A percentile compares a stretch with the other conserved stretches of the same genome.
phyloP scores from a whole-genome alignment of 2,113 vertebrate species.

The Chiloscyllium plagiosum region DNA sequence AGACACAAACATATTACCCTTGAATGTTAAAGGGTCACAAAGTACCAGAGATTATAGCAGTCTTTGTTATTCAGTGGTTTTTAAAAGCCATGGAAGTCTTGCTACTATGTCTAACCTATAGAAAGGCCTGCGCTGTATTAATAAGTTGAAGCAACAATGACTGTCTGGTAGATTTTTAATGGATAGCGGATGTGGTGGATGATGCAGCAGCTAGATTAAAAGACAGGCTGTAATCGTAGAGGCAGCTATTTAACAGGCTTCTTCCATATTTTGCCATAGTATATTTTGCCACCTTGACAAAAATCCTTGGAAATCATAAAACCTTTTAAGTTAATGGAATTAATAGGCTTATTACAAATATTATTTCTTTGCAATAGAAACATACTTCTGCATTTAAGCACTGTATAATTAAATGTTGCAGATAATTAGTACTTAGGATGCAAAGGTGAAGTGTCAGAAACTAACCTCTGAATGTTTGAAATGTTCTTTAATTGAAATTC shows the following conservation, averaged over 20 bases:
- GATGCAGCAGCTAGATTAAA: not conserved
- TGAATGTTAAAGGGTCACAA: slow-evolving; percentile 19
- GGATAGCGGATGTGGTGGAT: not conserved
- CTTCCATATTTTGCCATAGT: not conserved
- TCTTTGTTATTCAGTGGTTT: not conserved
- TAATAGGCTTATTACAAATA: not conserved
- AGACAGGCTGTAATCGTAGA: not conserved
- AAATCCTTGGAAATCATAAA: not conserved
- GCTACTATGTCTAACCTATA: not conserved
- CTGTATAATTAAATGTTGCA: not conserved
- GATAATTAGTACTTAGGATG: not conserved
- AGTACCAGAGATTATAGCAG: not conserved
- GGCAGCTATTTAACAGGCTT: not conserved
- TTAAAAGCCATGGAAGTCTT: not conserved
- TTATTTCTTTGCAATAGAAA: not conserved
- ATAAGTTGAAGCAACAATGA: not conserved
- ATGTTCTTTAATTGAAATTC: not conserved
- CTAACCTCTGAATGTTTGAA: not conserved
- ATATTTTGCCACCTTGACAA: not conserved
- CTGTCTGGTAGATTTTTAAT: slow-evolving; percentile 20
- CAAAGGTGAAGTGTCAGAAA: not conserved
- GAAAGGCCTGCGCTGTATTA: slow-evolving; percentile 10
- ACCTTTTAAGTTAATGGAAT: not conserved
- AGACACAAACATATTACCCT: not conserved
- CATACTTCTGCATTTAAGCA: not conserved